These are phyloP conservation scores for Gambelia wislizenii DNA, from an alignment of 2,797 vertebrate genomes.

Conservation along the genomic window DNA sequence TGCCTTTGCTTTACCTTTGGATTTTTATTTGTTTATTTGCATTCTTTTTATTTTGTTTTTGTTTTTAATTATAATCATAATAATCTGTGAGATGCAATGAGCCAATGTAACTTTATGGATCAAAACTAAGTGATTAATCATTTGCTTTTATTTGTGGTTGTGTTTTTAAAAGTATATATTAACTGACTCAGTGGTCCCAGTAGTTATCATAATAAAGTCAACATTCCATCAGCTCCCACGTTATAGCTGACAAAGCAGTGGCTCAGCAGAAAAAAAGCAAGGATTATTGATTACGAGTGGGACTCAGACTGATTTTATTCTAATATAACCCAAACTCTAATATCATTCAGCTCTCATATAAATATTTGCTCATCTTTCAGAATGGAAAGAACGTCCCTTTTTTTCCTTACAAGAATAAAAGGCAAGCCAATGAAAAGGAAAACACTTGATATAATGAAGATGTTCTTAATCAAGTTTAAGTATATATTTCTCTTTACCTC, in stretches of 20 bases:
- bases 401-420: constrained; percentile 8
- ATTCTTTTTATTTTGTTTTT: background rate
- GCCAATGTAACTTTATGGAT: background rate
- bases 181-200: background rate
- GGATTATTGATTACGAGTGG: background rate
- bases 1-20: background rate
- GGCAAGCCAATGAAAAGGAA: background rate
- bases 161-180: background rate
- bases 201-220: background rate
- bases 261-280: background rate
- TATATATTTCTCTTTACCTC: background rate
- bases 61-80: background rate
- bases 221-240: constrained; percentile 5
- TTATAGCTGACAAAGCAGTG: background rate
- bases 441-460: background rate
- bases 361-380: background rate
- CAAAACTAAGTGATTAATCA: background rate
- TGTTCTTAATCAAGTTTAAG: background rate
- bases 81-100: background rate
- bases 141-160: background rate
- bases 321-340: background rate
- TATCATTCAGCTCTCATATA: background rate
- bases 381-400: background rate
- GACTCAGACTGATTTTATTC: background rate
- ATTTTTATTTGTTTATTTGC: background rate